These are phyloP conservation scores for Eumeta japonica DNA, from an alignment of 1,140 invertebrate species.

Conservation along the genomic window DNA sequence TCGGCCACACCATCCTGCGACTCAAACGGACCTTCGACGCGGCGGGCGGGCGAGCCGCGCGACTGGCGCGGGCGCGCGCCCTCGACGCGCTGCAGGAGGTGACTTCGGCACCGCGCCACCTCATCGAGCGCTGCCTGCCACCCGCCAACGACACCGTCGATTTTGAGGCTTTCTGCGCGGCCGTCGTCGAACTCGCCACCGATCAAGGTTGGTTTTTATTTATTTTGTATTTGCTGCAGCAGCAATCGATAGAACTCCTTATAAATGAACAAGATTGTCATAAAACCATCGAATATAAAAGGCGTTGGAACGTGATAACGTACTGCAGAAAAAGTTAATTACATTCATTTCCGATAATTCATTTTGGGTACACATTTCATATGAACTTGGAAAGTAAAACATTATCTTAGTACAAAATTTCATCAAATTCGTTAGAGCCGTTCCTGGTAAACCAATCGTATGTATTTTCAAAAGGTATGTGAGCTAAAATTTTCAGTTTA, in stretches of 20 bases:
- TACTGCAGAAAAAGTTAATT: neutral
- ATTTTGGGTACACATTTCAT: no score
- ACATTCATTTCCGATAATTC: no score
- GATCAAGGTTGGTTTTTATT: conserved; percentile 39
- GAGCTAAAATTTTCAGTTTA: no score
- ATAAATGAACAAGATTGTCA: no score
- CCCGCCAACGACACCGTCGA: conserved; percentile 29
- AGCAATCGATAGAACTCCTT: no score
- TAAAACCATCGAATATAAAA: neutral
- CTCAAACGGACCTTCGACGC: conserved; percentile 47
- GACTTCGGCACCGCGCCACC: conserved; percentile 24
- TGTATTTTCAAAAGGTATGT: no score
- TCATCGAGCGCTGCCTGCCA: conserved; percentile 31
- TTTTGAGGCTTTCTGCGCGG: conserved; percentile 60
- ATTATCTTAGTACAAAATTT: no score
- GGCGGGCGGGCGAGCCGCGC: conserved; percentile 34
- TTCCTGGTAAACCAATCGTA: no score
- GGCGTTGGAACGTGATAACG: neutral
- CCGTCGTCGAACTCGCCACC: conserved; percentile 58
- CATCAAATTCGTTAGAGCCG: no score
- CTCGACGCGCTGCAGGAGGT: conserved; percentile 36
- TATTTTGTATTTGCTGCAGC: no score
- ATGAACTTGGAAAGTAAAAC: no score
- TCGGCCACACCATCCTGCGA: conserved; percentile 41
- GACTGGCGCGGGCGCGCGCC: conserved; percentile 23